phyloP scores from a whole-genome alignment of 2,888 invertebrate species.

The Macrosiphum euphorbiae region DNA sequence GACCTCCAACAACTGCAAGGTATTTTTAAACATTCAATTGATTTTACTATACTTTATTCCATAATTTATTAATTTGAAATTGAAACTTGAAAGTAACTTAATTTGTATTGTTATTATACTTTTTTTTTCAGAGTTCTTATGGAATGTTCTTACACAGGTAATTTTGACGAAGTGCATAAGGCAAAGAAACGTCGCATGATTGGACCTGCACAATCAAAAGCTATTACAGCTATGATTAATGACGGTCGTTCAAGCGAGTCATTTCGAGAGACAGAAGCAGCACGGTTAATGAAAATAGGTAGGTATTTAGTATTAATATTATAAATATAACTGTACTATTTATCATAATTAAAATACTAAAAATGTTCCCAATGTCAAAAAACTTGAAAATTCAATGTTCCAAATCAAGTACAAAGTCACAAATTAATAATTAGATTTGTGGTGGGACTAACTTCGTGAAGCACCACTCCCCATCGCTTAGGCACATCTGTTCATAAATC shows the following conservation, averaged over 20 bases:
- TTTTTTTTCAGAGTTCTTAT: constrained; percentile 14
- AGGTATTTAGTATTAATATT: neutral
- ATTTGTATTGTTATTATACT: too few relatives aligned
- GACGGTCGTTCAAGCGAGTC: neutral
- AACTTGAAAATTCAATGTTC: too few relatives aligned
- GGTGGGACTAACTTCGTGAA: too few relatives aligned
- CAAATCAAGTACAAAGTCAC: too few relatives aligned
- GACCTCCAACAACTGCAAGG: neutral
- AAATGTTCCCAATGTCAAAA: too few relatives aligned
- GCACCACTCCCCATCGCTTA: too few relatives aligned
- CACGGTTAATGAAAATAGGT: constrained; percentile 14
- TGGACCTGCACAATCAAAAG: neutral
- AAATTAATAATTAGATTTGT: too few relatives aligned
- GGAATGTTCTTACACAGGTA: neutral
- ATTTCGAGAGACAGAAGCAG: neutral
- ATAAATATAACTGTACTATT: too few relatives aligned
- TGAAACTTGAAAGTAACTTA: too few relatives aligned
- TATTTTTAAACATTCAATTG: neutral
- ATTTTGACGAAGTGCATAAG: neutral
- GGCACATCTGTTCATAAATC: too few relatives aligned
- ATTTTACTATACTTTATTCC: neutral
- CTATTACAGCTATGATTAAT: constrained; percentile 9
- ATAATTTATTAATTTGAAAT: too few relatives aligned
- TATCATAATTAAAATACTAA: too few relatives aligned
- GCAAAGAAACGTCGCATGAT: constrained; percentile 9